These are phyloP conservation scores for Axinella damicornis DNA, from an alignment of 37 sponge, comb jelly and placozoan genomes.

Conservation along the genomic window DNA sequence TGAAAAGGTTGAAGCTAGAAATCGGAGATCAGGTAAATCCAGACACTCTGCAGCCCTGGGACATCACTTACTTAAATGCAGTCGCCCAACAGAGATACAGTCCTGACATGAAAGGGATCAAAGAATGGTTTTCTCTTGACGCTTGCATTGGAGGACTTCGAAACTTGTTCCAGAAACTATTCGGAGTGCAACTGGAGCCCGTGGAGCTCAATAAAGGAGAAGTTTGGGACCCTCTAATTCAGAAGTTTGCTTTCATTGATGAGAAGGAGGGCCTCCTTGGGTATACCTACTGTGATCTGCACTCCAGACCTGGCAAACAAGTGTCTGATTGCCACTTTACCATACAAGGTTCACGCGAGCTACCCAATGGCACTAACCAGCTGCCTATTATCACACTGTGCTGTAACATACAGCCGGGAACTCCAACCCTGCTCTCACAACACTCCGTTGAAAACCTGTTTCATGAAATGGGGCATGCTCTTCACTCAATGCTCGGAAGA, in stretches of 20 bases:
- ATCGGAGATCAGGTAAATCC: neutral
- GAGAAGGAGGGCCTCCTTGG: constrained; percentile 72
- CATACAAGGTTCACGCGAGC: constrained; percentile 76
- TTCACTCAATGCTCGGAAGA: constrained; percentile 91
- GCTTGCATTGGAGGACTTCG: constrained; percentile 72
- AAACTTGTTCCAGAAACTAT: constrained; percentile 59
- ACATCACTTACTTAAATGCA: constrained; percentile 38
- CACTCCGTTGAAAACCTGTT: constrained; percentile 85
- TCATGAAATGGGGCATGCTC: constrained; percentile 97
- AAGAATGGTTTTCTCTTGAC: constrained; percentile 61
- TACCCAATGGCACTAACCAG: constrained; percentile 53
- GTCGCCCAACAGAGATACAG: constrained; percentile 20
- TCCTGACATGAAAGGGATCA: neutral
- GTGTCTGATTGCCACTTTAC: constrained; percentile 84
- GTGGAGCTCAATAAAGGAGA: constrained; percentile 49
- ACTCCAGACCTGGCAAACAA: constrained; percentile 48
- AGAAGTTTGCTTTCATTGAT: constrained; percentile 74
- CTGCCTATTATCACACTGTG: constrained; percentile 84
- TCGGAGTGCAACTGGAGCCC: constrained; percentile 62
- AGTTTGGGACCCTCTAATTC: constrained; percentile 69
- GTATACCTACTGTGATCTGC: constrained; percentile 76
- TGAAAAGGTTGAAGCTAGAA: constrained; percentile 16
- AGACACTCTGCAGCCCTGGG: constrained; percentile 63
- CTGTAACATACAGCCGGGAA: constrained; percentile 46
- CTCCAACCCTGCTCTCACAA: constrained; percentile 48